A percentile compares a stretch with the other conserved stretches of the same genome.
Conservation (phyloP, 1,140 invertebrate genomes). For the Drosophila pallidifrons region DNA sequence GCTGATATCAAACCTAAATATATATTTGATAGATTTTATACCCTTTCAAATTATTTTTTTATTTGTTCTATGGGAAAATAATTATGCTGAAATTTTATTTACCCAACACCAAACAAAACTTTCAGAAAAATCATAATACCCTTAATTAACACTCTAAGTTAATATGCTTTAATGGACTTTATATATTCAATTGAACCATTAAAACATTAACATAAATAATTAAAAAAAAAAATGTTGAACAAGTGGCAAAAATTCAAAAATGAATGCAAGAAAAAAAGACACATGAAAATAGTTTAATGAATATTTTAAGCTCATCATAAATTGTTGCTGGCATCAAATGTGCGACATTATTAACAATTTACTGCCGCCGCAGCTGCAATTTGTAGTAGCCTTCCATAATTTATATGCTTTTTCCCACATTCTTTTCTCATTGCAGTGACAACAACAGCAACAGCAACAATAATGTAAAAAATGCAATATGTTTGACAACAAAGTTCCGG, state of each 20-base stretch:
- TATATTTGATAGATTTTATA: too few species aligned
- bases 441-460: conserved; percentile 37
- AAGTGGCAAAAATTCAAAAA: conserved; percentile 27
- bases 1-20: too few species aligned
- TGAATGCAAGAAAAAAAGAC: not conserved
- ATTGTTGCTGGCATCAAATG: conserved; percentile 58
- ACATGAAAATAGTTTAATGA: conserved; percentile 39
- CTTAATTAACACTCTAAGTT: not conserved
- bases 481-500: conserved; percentile 79
- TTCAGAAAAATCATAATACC: not conserved
- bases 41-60: too few species aligned
- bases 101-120: not conserved
- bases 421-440: conserved; percentile 58
- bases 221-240: conserved; percentile 41
- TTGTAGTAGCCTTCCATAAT: conserved; percentile 55
- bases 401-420: conserved; percentile 52
- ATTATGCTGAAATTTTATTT: not conserved
- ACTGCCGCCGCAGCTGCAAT: conserved; percentile 50
- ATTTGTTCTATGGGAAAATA: too few species aligned
- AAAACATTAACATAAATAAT: conserved; percentile 76
- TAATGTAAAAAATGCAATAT: conserved; percentile 59
- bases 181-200: conserved; percentile 49
- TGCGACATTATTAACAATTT: conserved; percentile 73
- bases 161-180: conserved; percentile 16
- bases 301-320: conserved; percentile 76